Base-by-base conservation (phyloP, 35 echinoderm and acorn worm species). In the Ptychodera flava region DNA sequence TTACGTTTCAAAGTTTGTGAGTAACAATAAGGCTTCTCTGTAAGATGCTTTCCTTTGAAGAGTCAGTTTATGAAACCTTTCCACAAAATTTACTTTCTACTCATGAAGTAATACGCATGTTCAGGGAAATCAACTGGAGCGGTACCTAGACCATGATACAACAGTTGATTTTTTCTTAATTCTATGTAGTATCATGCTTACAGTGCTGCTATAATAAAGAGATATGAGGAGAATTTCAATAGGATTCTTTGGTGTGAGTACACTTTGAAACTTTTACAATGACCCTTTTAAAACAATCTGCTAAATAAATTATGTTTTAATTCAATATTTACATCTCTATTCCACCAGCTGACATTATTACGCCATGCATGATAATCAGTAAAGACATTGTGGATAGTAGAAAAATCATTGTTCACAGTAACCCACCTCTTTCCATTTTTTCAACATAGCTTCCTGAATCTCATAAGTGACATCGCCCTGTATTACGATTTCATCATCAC, bases 401-500 rank as follows among this genome's bases (percentile, higher is more conserved):
- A 64, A 12, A 12, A 12, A 64, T 64, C n/a, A n/a, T n/a, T n/a
- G n/a, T n/a, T n/a, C n/a, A n/a, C n/a, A n/a, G n/a, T n/a, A n/a
- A 64, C 45, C 22, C 22, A 64, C 45, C 22, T 6, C 45, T 64
- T 6, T 22, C 45, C 45, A 64, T 64, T 64, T 64, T 6, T 22
- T 22, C 45, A 64, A 6, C 45, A 64, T 64, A 64, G 45, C 45
- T 12, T 64, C 45, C 22, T 6, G 22, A 22, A 64, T 64, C 6
- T 94, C 90, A 83, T 97, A 89, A 0, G 90, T 90, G 27, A 97
- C 93, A 86, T 97, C 95, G 16, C 95, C 95, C 81, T 97, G 95
- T 33, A 97, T 97, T 15, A 97, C 92, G 45, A 97, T 97, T 82
- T 97, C 93, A 81, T 95, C 95, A 15, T 97, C 95, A 31, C 85